A percentile compares a stretch with the other conserved stretches of the same genome.
phyloP scores from a whole-genome alignment of 2,888 invertebrate species.

The Pycnomerus fuliginosus region DNA sequence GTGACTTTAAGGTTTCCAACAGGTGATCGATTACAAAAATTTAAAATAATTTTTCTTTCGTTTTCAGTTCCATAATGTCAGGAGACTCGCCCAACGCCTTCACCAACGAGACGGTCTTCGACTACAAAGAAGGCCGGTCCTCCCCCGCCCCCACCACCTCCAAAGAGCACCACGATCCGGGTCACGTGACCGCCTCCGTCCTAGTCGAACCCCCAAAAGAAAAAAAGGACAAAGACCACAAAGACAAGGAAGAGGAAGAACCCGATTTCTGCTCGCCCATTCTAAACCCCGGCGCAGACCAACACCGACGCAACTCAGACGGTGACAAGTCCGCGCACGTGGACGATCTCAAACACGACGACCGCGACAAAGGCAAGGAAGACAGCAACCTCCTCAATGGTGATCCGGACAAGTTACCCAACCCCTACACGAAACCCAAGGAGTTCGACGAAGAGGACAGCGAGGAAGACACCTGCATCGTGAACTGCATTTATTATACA shows the following conservation, averaged over 20 bases:
- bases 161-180: slow-evolving; percentile 33
- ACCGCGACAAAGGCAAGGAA: slow-evolving; percentile 22
- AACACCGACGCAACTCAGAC: slow-evolving; percentile 10
- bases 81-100: slow-evolving; percentile 40
- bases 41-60: slow-evolving; percentile 4
- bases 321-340: slow-evolving; percentile 27
- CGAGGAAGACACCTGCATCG: slow-evolving; percentile 60
- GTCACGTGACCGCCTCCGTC: slow-evolving; percentile 33
- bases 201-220: slow-evolving; percentile 34
- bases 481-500: slow-evolving; percentile 63
- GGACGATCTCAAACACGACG: slow-evolving; percentile 19
- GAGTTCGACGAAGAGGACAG: slow-evolving; percentile 20
- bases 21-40: background rate
- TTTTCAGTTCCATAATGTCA: slow-evolving; percentile 42
- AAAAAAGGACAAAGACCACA: slow-evolving; percentile 18
- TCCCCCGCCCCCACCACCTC: slow-evolving; percentile 37
- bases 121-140: slow-evolving; percentile 29
- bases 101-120: slow-evolving; percentile 35
- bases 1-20: background rate
- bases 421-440: slow-evolving; percentile 17
- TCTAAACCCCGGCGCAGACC: slow-evolving; percentile 21
- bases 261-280: slow-evolving; percentile 31
- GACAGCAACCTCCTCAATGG: slow-evolving; percentile 28
- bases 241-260: slow-evolving; percentile 29
- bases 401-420: slow-evolving; percentile 29